These are phyloP conservation scores for Napeogenes sylphis DNA, from an alignment of 2,888 invertebrate genomes.

Conservation along the genomic window DNA sequence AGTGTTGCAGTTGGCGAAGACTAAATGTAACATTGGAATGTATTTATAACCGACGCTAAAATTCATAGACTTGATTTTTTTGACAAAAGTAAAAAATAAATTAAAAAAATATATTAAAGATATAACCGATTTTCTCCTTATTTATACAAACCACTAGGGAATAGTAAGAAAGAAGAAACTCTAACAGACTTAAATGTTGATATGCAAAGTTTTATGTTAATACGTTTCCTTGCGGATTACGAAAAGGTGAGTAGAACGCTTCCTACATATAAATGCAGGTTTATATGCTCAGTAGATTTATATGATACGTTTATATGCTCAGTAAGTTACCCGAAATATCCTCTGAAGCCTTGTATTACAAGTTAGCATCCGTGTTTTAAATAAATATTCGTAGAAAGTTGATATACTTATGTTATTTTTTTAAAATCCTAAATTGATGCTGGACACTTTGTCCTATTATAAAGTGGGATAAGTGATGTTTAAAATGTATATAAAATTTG, in stretches of 20 bases:
- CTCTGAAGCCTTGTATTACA: neutral
- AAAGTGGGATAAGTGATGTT: too few relatives aligned
- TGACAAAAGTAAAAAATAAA: too few relatives aligned
- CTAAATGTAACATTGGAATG: too few relatives aligned
- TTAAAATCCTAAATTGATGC: too few relatives aligned
- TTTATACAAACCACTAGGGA: neutral
- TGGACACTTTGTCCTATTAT: too few relatives aligned
- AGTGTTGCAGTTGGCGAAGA: too few relatives aligned
- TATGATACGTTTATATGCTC: conserved; percentile 3
- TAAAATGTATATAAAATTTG: too few relatives aligned
- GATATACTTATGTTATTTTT: too few relatives aligned
- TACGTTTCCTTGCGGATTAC: conserved; percentile 10
- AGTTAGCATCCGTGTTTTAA: too few relatives aligned
- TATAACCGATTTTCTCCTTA: neutral
- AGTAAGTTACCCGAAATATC: conserved; percentile 11
- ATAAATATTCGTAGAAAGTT: too few relatives aligned
- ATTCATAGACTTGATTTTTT: too few relatives aligned
- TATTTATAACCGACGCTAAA: too few relatives aligned
- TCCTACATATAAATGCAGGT: conserved; percentile 17
- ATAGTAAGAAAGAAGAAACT: neutral
- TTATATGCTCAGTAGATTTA: neutral
- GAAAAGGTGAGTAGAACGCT: conserved; percentile 11
- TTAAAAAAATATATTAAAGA: neutral
- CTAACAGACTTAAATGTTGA: conserved; percentile 8
- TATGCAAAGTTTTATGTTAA: conserved; percentile 17